A percentile compares a stretch with the other conserved stretches of the same genome.
Evolutionary conservation across 2,888 invertebrate species (phyloP).

Genomic region (Phytoseiulus persimilis): DNA sequence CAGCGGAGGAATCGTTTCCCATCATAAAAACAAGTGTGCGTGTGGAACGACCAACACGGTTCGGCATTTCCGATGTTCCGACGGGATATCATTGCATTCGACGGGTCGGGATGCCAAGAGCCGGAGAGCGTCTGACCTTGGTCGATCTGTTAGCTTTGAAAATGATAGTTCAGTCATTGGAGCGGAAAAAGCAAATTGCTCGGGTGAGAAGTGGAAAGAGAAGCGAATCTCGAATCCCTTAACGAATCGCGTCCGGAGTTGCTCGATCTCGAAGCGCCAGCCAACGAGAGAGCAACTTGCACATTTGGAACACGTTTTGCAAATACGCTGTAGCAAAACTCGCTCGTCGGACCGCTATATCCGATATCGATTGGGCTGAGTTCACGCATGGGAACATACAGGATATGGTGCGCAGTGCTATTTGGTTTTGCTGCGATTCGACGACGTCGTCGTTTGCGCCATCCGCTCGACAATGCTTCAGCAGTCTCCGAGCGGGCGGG

Average conservation of each 20-base stretch:
- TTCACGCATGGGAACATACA: conserved; percentile 5
- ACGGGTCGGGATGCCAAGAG: neutral
- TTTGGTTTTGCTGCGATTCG: neutral
- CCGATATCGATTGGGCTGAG: neutral
- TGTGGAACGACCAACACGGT: too few relatives aligned
- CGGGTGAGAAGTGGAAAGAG: neutral
- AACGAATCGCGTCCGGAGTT: neutral
- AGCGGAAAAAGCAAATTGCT: neutral
- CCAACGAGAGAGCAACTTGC: neutral
- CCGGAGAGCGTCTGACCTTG: neutral
- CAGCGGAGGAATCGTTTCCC: too few relatives aligned
- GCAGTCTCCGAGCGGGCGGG: neutral
- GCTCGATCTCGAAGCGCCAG: neutral
- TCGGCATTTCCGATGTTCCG: neutral
- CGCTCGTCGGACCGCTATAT: neutral
- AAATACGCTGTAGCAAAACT: neutral
- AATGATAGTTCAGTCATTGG: neutral
- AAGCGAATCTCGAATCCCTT: neutral
- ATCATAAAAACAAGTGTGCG: too few relatives aligned
- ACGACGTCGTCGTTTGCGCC: too few relatives aligned
- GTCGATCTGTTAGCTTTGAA: neutral
- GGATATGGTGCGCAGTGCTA: neutral
- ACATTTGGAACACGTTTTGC: neutral
- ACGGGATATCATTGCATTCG: neutral
- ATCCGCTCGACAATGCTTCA: neutral